Conservation (phyloP, 2,888 invertebrate genomes). For the Himalopsyche anomala region DNA sequence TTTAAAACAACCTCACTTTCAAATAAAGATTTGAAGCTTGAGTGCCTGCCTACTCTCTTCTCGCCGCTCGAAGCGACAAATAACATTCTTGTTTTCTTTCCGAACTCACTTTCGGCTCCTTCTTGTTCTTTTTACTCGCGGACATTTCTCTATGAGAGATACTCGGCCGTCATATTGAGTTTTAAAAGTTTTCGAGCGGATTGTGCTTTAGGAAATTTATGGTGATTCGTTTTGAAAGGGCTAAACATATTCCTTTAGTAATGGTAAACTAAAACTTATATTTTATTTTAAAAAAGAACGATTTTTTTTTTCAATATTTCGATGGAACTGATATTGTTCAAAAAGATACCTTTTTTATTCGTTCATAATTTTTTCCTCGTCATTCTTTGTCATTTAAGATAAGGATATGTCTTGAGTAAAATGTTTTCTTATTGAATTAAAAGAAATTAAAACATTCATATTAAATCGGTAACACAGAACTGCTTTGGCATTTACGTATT, state of each 20-base stretch:
- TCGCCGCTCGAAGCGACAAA: conserved; percentile 10
- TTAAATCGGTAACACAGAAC: too few species aligned
- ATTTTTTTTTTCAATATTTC: too few species aligned
- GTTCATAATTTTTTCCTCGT: too few species aligned
- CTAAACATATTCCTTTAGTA: conserved; percentile 19
- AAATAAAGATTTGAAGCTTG: conserved; percentile 62
- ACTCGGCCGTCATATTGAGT: conserved; percentile 38
- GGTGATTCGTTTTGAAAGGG: conserved; percentile 41
- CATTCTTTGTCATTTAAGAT: too few species aligned
- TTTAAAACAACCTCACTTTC: conserved; percentile 64
- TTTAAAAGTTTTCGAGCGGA: conserved; percentile 35
- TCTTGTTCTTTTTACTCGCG: background rate
- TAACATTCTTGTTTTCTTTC: conserved; percentile 43
- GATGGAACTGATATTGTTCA: too few species aligned
- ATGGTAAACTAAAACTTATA: background rate
- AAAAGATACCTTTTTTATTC: too few species aligned
- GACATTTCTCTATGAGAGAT: conserved; percentile 13
- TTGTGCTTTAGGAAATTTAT: conserved; percentile 42
- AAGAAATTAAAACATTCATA: too few species aligned
- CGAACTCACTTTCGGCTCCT: conserved; percentile 35
- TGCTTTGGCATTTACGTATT: too few species aligned
- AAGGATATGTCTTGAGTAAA: too few species aligned
- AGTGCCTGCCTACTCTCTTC: conserved; percentile 49
- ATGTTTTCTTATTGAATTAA: too few species aligned
- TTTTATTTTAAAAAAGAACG: background rate